These are phyloP conservation scores for Crotalus helleri DNA, from an alignment of 2,113 vertebrate species.

Conservation along the genomic window DNA sequence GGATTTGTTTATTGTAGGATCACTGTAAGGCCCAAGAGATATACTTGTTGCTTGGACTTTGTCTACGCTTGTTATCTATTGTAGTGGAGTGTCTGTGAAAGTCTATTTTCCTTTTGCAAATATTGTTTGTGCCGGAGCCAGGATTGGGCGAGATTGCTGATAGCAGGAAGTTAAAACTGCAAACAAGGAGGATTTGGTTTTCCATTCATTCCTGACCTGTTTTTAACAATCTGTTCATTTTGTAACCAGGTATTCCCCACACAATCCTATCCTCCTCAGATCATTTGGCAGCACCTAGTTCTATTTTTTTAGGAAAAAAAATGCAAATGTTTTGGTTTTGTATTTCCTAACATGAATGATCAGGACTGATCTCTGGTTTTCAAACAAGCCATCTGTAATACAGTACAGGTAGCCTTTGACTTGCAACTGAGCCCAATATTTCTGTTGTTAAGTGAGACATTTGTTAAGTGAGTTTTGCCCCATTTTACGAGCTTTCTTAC, in stretches of 20 bases:
- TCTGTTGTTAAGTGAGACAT: background rate
- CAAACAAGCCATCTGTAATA: background rate
- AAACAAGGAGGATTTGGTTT: background rate
- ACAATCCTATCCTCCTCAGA: background rate
- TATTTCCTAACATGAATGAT: background rate
- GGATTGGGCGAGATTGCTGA: background rate
- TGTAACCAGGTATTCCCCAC: background rate
- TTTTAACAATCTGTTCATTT: background rate
- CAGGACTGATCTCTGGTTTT: background rate
- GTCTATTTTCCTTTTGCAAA: constrained; percentile 4
- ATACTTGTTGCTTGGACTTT: background rate
- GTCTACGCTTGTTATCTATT: constrained; percentile 2
- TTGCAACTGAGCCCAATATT: background rate
- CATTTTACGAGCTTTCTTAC: background rate
- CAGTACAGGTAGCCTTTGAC: background rate
- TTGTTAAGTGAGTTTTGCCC: background rate
- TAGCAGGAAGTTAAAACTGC: background rate
- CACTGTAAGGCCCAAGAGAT: constrained; percentile 2
- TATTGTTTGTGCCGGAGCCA: background rate
- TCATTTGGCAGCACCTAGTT: background rate
- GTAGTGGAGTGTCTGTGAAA: background rate
- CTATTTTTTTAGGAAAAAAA: background rate
- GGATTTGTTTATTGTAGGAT: background rate
- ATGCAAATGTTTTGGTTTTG: background rate
- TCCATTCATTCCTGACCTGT: background rate